phyloP scores from a whole-genome alignment of 2,113 vertebrate species.

The Urocynchramus pylzowi region DNA sequence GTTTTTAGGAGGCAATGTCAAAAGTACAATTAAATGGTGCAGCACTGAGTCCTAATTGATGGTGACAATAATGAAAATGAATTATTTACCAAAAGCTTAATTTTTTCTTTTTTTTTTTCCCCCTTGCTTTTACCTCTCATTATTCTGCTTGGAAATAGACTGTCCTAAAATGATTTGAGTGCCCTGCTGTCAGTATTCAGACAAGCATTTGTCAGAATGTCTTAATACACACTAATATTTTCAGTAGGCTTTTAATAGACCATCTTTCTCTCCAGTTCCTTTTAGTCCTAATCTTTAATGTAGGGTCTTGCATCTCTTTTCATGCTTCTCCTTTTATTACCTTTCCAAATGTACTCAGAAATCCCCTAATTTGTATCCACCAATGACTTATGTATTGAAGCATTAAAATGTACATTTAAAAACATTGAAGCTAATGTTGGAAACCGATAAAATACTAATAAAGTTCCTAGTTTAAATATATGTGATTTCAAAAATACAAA shows the following conservation, averaged over 20 bases:
- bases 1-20: constrained; percentile 2
- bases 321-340: constrained; percentile 20
- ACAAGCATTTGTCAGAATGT: constrained; percentile 1
- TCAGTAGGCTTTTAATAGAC: constrained; percentile 5
- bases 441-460: constrained; percentile 20
- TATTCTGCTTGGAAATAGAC: constrained; percentile 28
- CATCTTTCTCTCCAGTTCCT: neutral
- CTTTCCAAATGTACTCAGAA: constrained; percentile 30
- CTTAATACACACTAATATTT: constrained; percentile 14
- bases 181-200: constrained; percentile 11
- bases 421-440: neutral
- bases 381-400: neutral
- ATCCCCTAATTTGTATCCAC: constrained; percentile 11
- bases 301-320: constrained; percentile 12
- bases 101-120: neutral
- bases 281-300: constrained; percentile 27
- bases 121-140: neutral
- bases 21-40: constrained; percentile 11
- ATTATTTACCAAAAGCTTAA: neutral
- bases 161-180: neutral
- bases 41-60: constrained; percentile 16
- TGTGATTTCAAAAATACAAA: neutral
- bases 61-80: constrained; percentile 3
- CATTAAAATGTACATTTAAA: constrained; percentile 50
- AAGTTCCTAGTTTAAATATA: neutral